Evolutionary conservation across 2,113 vertebrate species (phyloP), one percentile per base, ranked within the genome.

Genomic region (Centropus unirufus): DNA sequence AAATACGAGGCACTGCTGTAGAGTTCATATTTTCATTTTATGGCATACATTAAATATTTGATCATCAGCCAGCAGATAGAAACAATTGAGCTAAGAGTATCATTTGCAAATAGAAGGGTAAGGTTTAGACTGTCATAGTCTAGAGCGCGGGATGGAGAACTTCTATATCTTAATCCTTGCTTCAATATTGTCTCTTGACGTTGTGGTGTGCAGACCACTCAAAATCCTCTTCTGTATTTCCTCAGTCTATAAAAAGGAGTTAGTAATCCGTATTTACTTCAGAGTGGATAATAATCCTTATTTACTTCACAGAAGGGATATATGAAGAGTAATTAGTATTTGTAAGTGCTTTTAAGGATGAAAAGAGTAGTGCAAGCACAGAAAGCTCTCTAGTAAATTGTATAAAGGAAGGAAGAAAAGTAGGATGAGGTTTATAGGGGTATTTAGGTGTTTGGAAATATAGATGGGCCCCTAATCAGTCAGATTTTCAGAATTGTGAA

Each of bases 21-120:
- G 70, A 94, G 88, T 73, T 92, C 64, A 61, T 95, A 78, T 91
- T 96, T 94, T 96, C 77, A 32, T 87, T 97, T 96, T 92, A 94
- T 90, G 90, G 59, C 66, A 82, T 19, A 84, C 49, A 84, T 93
- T 96, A 97, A 94, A 92, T 96, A 93, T 83, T 89, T 95, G 90
- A 61, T 86, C 92, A 59, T 92, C 29, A 85, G 86, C 55, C 57
- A 79, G 87, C 51, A 89, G 79, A 90, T 82, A 79, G 81, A 87
- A 95, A 64, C 81, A 89, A 51, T 57, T 66, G 91, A 52, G n/a
- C 62, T 92, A 63, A 89, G 55, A 72, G 49, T 54, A 47, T 83
- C 6, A 26, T 92, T 92, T 89, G 74, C 75, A 92, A 76, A 69
- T 67, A 42, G 40, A 89, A 16, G 42, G 34, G 26, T 68, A 30